phyloP scores from a whole-genome alignment of 2,113 vertebrate genomes.

The Melanotaenia duboulayi region DNA sequence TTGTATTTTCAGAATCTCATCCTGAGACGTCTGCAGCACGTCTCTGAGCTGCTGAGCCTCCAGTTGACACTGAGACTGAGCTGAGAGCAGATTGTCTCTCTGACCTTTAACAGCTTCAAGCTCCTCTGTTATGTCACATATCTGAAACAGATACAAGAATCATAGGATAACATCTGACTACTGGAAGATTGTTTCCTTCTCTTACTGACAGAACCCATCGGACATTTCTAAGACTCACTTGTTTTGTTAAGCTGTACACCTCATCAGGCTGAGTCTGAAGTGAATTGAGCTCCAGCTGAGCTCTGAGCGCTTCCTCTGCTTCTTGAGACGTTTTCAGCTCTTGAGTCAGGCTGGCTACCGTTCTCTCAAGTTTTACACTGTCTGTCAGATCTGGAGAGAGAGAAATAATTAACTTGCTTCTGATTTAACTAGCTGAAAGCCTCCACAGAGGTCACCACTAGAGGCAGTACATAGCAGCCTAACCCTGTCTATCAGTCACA shows the following conservation, averaged over 20 bases:
- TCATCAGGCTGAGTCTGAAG: slow-evolving; percentile 61
- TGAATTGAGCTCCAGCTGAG: slow-evolving; percentile 69
- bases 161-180: too few species aligned
- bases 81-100: slow-evolving; percentile 75
- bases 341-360: slow-evolving; percentile 74
- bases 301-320: slow-evolving; percentile 48
- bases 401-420: neutral
- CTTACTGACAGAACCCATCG: neutral
- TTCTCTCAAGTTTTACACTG: slow-evolving; percentile 83
- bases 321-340: slow-evolving; percentile 79
- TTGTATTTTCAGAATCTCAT: slow-evolving; percentile 52
- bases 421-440: too few species aligned
- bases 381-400: slow-evolving; percentile 75
- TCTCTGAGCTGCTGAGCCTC: slow-evolving; percentile 70
- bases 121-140: slow-evolving; percentile 78
- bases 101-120: slow-evolving; percentile 72
- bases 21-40: slow-evolving; percentile 65
- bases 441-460: too few species aligned
- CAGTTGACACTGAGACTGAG: slow-evolving; percentile 63
- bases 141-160: slow-evolving; percentile 62
- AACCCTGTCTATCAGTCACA: too few species aligned
- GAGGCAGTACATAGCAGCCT: too few species aligned
- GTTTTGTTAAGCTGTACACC: slow-evolving; percentile 80
- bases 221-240: slow-evolving; percentile 62
- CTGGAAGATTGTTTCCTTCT: too few species aligned